Evolutionary conservation across 2,113 vertebrate species (phyloP), one percentile per base, ranked within the genome.

Genomic region (Stigmatopora nigra): DNA sequence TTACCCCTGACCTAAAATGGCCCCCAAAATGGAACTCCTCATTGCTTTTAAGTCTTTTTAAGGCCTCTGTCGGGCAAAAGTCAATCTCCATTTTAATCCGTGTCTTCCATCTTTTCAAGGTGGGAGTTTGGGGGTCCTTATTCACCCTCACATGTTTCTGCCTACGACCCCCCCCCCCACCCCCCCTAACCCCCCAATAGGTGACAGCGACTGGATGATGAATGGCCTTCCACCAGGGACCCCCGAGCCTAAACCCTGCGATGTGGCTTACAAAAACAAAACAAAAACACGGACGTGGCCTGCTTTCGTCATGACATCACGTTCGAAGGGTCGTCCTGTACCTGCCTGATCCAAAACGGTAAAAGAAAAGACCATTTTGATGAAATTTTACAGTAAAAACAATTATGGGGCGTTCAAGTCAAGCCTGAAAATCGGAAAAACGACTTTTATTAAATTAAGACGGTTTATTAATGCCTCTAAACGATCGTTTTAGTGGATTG

Each of bases 81-180:
- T 87, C 77, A 86, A 86, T 83, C 71, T 77, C 70, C 72, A 80
- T 78, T 85, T 79, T 80, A 75, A 71, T 83, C 61, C 75, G 17
- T 25, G 35, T 84, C 68, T 69, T 65, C 62, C 78, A 80, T 64
- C 81, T n/a, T n/a, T n/a, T 44, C 59, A 45, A 57, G 72, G 75
- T 75, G 80, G 83, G 80, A 70, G 79, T 49, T 35, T n/a, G 72
- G 67, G 25, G 25, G 25, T 31, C n/a, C 69, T 90, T 88, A 91
- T 90, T 89, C 88, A 90, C 87, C 88, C 89, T 86, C 89, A 91
- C 89, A 90, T 91, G 88, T 89, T 88, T 86, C 88, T 88, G 88
- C 84, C 81, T 89, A 86, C 89, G n/a, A n/a, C 87, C 85, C 85
- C 87, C 80, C 38, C 11, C n/a, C 1, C 15, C 35, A 15, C 3